Percentiles rank a stretch among this genome's conserved stretches.
Conservation (phyloP, 1,140 invertebrate genomes). For the Patella vulgata region DNA sequence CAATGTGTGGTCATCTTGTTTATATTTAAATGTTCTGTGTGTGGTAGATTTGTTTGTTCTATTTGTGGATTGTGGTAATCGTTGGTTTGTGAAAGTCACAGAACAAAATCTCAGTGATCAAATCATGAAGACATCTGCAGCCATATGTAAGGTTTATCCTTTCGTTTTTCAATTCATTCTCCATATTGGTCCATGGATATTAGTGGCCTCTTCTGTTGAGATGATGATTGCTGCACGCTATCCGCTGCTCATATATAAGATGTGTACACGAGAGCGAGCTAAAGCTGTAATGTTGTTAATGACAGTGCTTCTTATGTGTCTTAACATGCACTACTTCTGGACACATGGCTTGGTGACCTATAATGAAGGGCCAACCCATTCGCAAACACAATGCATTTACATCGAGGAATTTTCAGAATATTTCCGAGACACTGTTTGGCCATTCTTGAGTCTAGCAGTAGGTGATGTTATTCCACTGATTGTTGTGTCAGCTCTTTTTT, state of each 20-base stretch:
- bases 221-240: conserved; percentile 50
- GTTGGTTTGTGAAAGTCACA: conserved; percentile 38
- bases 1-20: conserved; percentile 60
- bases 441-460: conserved; percentile 47
- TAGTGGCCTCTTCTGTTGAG: conserved; percentile 60
- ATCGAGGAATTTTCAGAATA: conserved; percentile 45
- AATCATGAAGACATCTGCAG: conserved; percentile 51
- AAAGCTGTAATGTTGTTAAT: conserved; percentile 56
- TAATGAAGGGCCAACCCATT: conserved; percentile 23
- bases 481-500: conserved; percentile 33
- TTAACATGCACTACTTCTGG: conserved; percentile 66
- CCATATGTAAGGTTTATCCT: conserved; percentile 59
- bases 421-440: conserved; percentile 52
- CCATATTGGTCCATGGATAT: conserved; percentile 58
- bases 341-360: conserved; percentile 48
- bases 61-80: conserved; percentile 57
- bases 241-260: conserved; percentile 49
- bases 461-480: conserved; percentile 47
- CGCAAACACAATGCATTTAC: conserved; percentile 34
- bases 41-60: conserved; percentile 54
- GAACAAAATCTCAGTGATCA: conserved; percentile 38
- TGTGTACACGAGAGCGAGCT: conserved; percentile 59
- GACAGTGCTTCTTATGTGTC: conserved; percentile 53
- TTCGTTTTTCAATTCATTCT: conserved; percentile 53
- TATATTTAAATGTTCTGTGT: conserved; percentile 57